phyloP scores from a whole-genome alignment of 2,113 vertebrate genomes.

The Setophaga petechia region DNA sequence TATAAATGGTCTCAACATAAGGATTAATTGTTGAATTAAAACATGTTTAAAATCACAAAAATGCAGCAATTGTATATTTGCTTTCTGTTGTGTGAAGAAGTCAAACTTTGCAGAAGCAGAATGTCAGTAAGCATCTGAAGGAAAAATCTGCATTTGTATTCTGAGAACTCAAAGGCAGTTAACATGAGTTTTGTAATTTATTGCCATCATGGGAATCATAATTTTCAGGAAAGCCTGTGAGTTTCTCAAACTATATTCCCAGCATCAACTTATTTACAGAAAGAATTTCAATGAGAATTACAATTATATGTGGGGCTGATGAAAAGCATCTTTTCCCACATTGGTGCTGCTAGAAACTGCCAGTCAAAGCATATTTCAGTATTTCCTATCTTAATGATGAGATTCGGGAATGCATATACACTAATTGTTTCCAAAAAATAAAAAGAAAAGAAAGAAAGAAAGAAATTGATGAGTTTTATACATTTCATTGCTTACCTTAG shows the following conservation, averaged over 20 bases:
- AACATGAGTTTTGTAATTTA: conserved; percentile 40
- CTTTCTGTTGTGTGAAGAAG: conserved; percentile 2
- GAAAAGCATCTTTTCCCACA: conserved; percentile 35
- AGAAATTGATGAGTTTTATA: neutral
- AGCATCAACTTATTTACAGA: conserved; percentile 39
- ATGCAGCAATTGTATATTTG: neutral
- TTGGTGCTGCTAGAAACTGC: neutral
- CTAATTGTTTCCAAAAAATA: neutral
- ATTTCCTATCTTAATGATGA: conserved; percentile 49
- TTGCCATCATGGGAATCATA: conserved; percentile 45
- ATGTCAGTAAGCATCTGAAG: neutral
- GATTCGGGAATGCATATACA: neutral
- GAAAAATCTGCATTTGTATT: conserved; percentile 23
- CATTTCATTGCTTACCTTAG: neutral
- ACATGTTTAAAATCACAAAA: conserved; percentile 21
- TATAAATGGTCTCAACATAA: neutral
- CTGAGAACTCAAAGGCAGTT: conserved; percentile 18
- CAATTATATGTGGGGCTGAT: neutral
- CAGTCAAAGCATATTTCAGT: neutral
- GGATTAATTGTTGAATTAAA: neutral
- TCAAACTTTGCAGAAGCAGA: conserved; percentile 7
- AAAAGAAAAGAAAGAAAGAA: neutral
- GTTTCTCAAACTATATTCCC: conserved; percentile 29
- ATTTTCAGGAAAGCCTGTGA: conserved; percentile 42
- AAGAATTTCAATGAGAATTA: conserved; percentile 43